Percentiles rank a stretch among this genome's conserved stretches.
These are phyloP conservation scores for Cerastis rubricosa DNA, from an alignment of 2,888 invertebrate species.

Conservation along the genomic window DNA sequence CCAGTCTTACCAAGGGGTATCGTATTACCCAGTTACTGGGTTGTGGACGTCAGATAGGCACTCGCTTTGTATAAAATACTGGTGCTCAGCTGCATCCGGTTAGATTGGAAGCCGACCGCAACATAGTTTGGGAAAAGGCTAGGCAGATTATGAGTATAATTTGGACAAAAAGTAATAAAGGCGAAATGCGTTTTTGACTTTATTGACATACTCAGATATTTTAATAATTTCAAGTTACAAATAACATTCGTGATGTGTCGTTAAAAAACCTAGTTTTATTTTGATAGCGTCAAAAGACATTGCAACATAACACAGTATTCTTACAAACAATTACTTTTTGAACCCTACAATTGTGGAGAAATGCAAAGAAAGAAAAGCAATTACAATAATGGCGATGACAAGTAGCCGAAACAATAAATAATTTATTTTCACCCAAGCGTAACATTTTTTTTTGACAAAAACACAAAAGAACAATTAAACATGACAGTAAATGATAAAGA, in stretches of 20 bases:
- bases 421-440: constrained; percentile 48
- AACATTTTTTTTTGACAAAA: constrained; percentile 34
- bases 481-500: constrained; percentile 51
- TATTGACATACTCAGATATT: not conserved
- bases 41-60: no score
- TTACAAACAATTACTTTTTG: not conserved
- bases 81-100: no score
- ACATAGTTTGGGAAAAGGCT: no score
- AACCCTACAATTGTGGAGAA: constrained; percentile 12
- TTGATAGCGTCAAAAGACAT: not conserved
- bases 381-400: constrained; percentile 31
- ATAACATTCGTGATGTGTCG: not conserved
- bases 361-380: not conserved
- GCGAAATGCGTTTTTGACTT: not conserved
- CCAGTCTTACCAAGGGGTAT: no score
- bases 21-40: no score
- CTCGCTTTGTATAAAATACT: no score
- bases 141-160: no score
- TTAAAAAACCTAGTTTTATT: not conserved
- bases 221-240: not conserved
- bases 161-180: not conserved
- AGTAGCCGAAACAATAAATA: constrained; percentile 57
- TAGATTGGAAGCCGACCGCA: no score
- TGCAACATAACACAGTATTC: not conserved
- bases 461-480: constrained; percentile 48